Percentiles rank a stretch among this genome's conserved stretches.
Conservation (phyloP, 2,888 invertebrate genomes). For the Calameuta filiformis region DNA sequence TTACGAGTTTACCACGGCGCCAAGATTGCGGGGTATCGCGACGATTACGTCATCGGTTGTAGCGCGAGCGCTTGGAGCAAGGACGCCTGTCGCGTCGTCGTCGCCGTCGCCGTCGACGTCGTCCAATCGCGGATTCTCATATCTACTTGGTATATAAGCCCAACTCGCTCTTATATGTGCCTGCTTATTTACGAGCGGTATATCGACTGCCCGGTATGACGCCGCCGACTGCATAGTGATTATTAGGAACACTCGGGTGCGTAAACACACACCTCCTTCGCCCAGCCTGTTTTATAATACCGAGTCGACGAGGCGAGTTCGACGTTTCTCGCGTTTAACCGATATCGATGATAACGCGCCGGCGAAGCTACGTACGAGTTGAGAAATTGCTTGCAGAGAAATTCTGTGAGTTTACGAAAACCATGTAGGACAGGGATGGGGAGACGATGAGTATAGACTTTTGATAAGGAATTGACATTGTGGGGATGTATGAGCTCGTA, state of each 20-base stretch:
- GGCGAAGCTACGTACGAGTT: slow-evolving; percentile 22
- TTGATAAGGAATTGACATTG: background rate
- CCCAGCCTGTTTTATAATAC: background rate
- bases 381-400: background rate
- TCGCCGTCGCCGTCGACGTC: slow-evolving; percentile 36
- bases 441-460: background rate
- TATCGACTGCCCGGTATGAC: background rate
- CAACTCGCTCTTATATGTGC: background rate
- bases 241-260: background rate
- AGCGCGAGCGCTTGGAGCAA: slow-evolving; percentile 61
- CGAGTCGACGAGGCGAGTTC: background rate
- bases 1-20: slow-evolving; percentile 70
- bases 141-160: background rate
- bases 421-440: background rate
- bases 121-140: slow-evolving; percentile 1
- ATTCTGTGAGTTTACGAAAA: background rate
- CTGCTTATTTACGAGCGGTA: background rate
- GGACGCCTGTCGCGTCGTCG: slow-evolving; percentile 56
- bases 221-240: slow-evolving; percentile 4
- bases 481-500: background rate
- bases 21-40: slow-evolving; percentile 70
- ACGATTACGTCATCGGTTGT: slow-evolving; percentile 68
- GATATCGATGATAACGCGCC: slow-evolving; percentile 32
- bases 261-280: slow-evolving; percentile 5
- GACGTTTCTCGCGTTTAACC: background rate